phyloP scores from a whole-genome alignment of 2,113 vertebrate genomes.

The Clarias gariepinus region DNA sequence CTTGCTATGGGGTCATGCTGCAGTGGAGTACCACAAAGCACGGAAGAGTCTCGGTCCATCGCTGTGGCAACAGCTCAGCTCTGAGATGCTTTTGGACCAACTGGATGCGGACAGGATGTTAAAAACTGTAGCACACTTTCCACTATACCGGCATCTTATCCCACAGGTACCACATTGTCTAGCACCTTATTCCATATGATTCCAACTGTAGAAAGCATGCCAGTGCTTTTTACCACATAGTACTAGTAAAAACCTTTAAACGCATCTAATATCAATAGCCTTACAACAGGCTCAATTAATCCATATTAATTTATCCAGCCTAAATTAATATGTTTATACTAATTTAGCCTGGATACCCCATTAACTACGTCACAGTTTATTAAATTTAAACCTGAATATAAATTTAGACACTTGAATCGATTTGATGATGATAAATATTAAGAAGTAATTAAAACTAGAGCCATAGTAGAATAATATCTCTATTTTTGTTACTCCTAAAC shows the following conservation, averaged over 20 bases:
- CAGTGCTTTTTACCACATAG: background rate
- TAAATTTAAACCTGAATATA: background rate
- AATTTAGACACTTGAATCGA: too few relatives aligned
- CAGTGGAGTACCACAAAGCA: slow-evolving; percentile 90
- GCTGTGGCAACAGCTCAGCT: slow-evolving; percentile 89
- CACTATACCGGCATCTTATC: slow-evolving; percentile 81
- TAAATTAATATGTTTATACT: too few relatives aligned
- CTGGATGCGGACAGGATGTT: slow-evolving; percentile 81
- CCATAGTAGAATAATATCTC: background rate
- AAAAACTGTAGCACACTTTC: slow-evolving; percentile 82
- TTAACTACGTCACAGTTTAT: background rate
- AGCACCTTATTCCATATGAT: background rate
- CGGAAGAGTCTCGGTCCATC: slow-evolving; percentile 87
- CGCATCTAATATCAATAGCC: background rate
- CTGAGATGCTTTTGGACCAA: slow-evolving; percentile 84
- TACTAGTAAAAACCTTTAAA: background rate
- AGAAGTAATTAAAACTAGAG: too few relatives aligned
- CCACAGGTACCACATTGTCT: slow-evolving; percentile 67
- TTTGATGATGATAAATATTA: too few relatives aligned
- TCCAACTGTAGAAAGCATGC: background rate
- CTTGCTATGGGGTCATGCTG: slow-evolving; percentile 87
- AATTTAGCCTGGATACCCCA: background rate
- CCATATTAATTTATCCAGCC: too few relatives aligned
- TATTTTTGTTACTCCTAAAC: background rate
- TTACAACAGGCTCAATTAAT: background rate